phyloP scores from a whole-genome alignment of 2,113 vertebrate genomes.

The Cochlearius cochlearius region DNA sequence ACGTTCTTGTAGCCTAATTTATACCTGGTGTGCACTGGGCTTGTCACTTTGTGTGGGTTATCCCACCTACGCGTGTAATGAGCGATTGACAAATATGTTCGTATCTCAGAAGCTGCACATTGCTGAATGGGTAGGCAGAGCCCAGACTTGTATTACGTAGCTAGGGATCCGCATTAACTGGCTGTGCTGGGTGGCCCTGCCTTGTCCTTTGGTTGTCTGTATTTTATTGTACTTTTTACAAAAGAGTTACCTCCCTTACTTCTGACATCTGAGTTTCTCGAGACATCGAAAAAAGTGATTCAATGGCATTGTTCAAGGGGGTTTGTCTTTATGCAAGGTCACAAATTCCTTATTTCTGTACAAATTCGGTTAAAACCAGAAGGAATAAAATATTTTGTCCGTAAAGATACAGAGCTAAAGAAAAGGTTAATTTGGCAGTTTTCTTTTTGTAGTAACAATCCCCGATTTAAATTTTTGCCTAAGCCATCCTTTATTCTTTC shows the following conservation, averaged over 20 bases:
- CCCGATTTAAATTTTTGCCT: not conserved
- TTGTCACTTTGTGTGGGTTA: not conserved
- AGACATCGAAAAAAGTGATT: not conserved
- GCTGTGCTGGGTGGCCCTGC: not conserved
- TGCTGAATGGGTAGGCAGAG: not conserved
- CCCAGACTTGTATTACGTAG: not conserved
- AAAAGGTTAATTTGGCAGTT: not conserved
- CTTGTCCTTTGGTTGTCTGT: not conserved
- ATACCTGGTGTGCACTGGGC: not conserved
- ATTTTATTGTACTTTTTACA: not conserved
- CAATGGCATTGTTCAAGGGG: accelerated
- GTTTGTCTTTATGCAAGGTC: not conserved
- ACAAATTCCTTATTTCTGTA: not conserved
- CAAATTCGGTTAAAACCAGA: not conserved
- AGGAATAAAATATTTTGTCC: not conserved
- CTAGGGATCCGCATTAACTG: not conserved
- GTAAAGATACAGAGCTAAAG: not conserved
- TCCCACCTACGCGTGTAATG: not conserved
- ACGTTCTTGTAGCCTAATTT: not conserved
- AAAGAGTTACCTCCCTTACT: not conserved
- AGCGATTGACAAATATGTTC: not conserved
- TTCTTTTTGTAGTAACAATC: not conserved
- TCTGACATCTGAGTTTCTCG: not conserved
- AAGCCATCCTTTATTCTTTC: not conserved
- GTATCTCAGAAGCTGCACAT: not conserved